A percentile compares a stretch with the other conserved stretches of the same genome.
phyloP scores from a whole-genome alignment of 2,113 vertebrate species.

The Zosterops pallidus region DNA sequence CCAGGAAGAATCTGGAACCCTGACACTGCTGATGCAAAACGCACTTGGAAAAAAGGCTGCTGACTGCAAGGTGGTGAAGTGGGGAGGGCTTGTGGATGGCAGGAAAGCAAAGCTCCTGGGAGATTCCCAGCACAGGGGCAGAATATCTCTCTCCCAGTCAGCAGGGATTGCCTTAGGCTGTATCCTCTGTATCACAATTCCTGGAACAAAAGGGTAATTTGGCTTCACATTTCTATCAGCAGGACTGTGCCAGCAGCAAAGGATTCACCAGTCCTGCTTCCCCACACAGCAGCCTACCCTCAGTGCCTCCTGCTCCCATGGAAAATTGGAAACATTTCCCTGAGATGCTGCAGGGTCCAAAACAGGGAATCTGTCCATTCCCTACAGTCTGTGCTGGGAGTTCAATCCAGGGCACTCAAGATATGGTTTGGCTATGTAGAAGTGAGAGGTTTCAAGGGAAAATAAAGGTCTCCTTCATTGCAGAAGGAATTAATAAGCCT shows the following conservation, averaged over 20 bases:
- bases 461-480: not conserved
- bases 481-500: not conserved
- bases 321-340: not conserved
- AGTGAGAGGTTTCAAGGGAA: not conserved
- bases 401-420: not conserved
- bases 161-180: not conserved
- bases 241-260: not conserved
- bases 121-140: not conserved
- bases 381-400: not conserved
- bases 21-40: not conserved
- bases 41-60: not conserved
- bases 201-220: not conserved
- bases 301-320: not conserved
- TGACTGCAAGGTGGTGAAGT: not conserved
- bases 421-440: not conserved
- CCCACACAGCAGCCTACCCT: no score
- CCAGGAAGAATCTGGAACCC: not conserved
- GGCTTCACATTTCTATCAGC: not conserved
- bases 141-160: not conserved
- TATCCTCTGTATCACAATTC: not conserved
- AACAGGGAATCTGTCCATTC: not conserved
- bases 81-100: not conserved
- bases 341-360: not conserved
- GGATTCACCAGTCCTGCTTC: not conserved
- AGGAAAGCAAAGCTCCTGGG: not conserved